These are phyloP conservation scores for Ornithoptera alexandrae DNA, from an alignment of 2,888 invertebrate species.

Conservation along the genomic window DNA sequence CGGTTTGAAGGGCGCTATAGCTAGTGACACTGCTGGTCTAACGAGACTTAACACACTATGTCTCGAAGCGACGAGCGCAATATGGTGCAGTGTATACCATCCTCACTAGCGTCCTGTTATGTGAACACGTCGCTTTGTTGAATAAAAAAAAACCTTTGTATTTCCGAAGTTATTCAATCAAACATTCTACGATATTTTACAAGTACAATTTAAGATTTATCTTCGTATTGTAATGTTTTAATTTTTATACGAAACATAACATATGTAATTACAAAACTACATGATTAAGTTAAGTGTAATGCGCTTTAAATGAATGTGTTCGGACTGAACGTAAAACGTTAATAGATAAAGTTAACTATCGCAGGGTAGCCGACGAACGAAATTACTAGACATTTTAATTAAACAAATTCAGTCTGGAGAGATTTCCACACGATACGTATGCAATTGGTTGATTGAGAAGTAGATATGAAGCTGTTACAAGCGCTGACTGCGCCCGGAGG, in stretches of 20 bases:
- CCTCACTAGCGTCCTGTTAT: too few relatives aligned
- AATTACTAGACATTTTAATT: conserved; percentile 23
- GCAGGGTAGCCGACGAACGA: conserved; percentile 13
- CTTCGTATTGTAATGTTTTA: too few relatives aligned
- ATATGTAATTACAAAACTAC: not conserved
- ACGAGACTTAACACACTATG: too few relatives aligned
- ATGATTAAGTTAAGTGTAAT: conserved; percentile 12
- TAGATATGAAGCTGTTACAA: conserved; percentile 10
- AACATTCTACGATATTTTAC: too few relatives aligned
- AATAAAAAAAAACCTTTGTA: too few relatives aligned
- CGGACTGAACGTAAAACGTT: conserved; percentile 14
- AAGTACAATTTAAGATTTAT: too few relatives aligned
- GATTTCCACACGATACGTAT: conserved; percentile 10
- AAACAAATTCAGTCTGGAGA: conserved; percentile 12
- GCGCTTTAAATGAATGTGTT: conserved; percentile 13
- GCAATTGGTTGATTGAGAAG: conserved; percentile 7
- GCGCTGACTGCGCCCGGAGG: not conserved
- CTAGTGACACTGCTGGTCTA: too few relatives aligned
- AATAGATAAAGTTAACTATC: conserved; percentile 27
- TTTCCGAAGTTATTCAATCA: too few relatives aligned
- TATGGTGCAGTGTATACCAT: too few relatives aligned
- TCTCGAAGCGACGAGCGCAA: too few relatives aligned
- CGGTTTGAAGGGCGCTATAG: too few relatives aligned
- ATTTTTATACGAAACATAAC: not conserved
- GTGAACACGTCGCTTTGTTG: too few relatives aligned